phyloP scores from a whole-genome alignment of 2,797 vertebrate genomes.

The Vireo griseus region DNA sequence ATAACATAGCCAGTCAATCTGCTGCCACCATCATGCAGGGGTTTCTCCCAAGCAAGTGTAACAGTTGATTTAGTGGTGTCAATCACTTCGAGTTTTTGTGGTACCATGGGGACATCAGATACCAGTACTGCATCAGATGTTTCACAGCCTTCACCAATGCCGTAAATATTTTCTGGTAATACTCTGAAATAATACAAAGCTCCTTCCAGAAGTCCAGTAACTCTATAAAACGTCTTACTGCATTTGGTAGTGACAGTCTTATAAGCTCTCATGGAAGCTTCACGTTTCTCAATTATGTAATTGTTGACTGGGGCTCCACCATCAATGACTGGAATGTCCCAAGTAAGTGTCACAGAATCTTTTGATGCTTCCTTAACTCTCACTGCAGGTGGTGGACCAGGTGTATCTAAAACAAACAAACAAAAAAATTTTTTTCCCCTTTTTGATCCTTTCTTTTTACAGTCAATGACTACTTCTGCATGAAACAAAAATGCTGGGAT shows the following conservation, averaged over 20 bases:
- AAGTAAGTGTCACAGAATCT: conserved; percentile 89
- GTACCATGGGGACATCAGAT: conserved; percentile 92
- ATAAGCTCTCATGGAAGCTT: conserved; percentile 97
- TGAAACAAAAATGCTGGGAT: not conserved
- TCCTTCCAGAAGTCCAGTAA: conserved; percentile 90
- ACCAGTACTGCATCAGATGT: conserved; percentile 88
- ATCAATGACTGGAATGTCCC: conserved; percentile 92
- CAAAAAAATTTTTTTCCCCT: not conserved
- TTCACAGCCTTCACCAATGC: conserved; percentile 91
- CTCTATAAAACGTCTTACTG: conserved; percentile 91
- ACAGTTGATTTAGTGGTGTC: conserved; percentile 93
- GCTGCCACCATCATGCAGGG: conserved; percentile 94
- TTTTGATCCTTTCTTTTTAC: not conserved
- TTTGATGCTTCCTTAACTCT: conserved; percentile 92
- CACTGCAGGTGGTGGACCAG: conserved; percentile 89
- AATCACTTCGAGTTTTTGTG: conserved; percentile 88
- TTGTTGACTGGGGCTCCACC: conserved; percentile 96
- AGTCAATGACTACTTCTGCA: not conserved
- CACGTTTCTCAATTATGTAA: conserved; percentile 94
- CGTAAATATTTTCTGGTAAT: conserved; percentile 96
- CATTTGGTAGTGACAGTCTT: conserved; percentile 97
- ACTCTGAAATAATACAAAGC: conserved; percentile 97
- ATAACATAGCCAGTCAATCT: conserved; percentile 90
- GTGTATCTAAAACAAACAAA: conserved; percentile 83
- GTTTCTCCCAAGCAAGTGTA: conserved; percentile 93